Percentiles rank a stretch among this genome's conserved stretches.
phyloP scores from a whole-genome alignment of 53 echinoderm and acorn worm species.

The Echinarachnius parma region DNA sequence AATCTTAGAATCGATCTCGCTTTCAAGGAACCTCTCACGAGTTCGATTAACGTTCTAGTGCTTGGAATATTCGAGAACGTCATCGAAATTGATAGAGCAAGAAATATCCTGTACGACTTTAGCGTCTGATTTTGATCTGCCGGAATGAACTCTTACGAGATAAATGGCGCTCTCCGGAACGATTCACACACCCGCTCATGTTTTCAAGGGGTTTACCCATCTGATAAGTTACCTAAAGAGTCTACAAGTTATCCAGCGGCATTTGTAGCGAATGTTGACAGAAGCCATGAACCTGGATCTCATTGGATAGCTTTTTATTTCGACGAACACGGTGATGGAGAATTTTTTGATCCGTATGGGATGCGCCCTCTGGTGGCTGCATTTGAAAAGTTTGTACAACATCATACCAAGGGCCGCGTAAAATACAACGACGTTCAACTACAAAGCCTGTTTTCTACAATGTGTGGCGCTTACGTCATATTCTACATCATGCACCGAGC shows the following conservation, averaged over 20 bases:
- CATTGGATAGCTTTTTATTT: too few species aligned
- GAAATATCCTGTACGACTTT: slow-evolving; percentile 34
- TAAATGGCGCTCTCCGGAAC: too few species aligned
- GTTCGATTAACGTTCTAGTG: slow-evolving; percentile 28
- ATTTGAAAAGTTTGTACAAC: neutral
- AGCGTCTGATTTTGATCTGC: too few species aligned
- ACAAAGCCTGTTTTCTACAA: neutral
- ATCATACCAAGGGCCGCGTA: neutral
- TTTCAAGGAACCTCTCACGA: slow-evolving; percentile 21
- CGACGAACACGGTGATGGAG: too few species aligned
- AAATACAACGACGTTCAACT: neutral
- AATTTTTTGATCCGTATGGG: too few species aligned
- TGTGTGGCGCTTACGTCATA: neutral
- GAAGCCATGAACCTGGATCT: too few species aligned
- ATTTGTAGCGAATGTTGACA: too few species aligned
- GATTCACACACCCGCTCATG: too few species aligned
- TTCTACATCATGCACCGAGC: neutral
- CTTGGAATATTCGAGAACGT: slow-evolving; percentile 45
- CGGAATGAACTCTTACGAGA: too few species aligned
- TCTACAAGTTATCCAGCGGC: too few species aligned
- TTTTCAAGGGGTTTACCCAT: too few species aligned
- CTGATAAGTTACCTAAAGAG: too few species aligned
- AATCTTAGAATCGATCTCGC: slow-evolving; percentile 25
- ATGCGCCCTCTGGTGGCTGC: neutral
- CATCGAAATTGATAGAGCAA: slow-evolving; percentile 44